A percentile compares a stretch with the other conserved stretches of the same genome.
phyloP scores from a whole-genome alignment of 2,797 vertebrate species.

The Nyctalus aviator region DNA sequence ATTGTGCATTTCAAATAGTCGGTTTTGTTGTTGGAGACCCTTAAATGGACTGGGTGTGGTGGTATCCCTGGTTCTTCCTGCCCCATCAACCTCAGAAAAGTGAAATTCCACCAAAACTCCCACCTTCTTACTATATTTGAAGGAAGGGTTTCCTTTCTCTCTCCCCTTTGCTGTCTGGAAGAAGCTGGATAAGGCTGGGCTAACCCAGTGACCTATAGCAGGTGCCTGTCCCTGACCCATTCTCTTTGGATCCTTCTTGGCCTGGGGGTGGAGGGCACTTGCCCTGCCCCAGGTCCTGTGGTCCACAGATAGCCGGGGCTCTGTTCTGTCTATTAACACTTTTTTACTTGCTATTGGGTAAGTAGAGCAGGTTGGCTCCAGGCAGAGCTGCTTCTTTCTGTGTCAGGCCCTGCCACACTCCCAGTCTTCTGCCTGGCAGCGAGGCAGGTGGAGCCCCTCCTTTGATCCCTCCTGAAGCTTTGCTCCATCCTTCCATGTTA shows the following conservation, averaged over 20 bases:
- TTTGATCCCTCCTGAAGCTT: neutral
- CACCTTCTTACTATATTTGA: neutral
- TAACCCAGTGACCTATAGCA: neutral
- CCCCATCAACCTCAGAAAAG: neutral
- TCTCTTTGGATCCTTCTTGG: neutral
- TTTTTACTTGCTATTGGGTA: neutral
- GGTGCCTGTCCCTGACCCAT: neutral
- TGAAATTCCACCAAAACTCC: neutral
- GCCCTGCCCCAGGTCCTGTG: fast-evolving
- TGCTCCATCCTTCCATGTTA: neutral
- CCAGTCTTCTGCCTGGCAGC: too few relatives aligned
- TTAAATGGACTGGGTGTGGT: neutral
- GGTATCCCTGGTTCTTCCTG: neutral
- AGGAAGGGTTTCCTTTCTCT: neutral
- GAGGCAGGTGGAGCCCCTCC: neutral
- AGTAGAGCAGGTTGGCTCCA: neutral
- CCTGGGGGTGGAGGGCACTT: neutral
- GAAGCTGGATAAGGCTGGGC: neutral
- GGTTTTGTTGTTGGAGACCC: neutral
- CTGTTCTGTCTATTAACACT: neutral
- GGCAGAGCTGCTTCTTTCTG: neutral
- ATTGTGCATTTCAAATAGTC: neutral
- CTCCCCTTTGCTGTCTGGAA: neutral
- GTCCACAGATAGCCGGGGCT: too few relatives aligned
- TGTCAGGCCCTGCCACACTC: neutral